Evolutionary conservation across 2,888 invertebrate species (phyloP).

Genomic region (Blera fallax): DNA sequence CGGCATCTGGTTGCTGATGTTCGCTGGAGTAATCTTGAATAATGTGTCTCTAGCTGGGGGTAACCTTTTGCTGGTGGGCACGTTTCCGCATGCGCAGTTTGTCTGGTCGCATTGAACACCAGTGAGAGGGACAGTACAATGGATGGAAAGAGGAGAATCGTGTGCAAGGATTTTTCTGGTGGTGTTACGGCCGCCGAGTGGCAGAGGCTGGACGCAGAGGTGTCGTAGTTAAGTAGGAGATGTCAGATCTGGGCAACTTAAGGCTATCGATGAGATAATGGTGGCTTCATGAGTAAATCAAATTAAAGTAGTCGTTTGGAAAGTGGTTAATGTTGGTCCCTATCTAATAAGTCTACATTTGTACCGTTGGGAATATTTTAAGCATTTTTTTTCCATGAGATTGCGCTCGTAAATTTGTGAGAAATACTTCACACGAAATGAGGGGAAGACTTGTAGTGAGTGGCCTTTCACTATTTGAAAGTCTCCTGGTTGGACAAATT

Average conservation of each 20-base stretch:
- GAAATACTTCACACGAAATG: conserved; percentile 4
- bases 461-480: conserved; percentile 16
- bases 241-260: conserved; percentile 62
- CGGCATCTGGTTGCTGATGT: conserved; percentile 26
- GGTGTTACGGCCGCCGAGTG: background rate
- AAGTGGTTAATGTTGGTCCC: conserved; percentile 29
- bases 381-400: background rate
- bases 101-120: conserved; percentile 15
- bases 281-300: conserved; percentile 61
- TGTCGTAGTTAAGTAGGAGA: conserved; percentile 65
- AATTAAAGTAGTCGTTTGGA: conserved; percentile 52
- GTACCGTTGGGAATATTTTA: background rate
- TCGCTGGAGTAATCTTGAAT: conserved; percentile 58
- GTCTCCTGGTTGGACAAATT: conserved; percentile 5
- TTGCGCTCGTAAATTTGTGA: conserved; percentile 9
- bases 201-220: conserved; percentile 43
- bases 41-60: conserved; percentile 69
- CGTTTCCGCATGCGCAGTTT: conserved; percentile 59
- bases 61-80: conserved; percentile 61
- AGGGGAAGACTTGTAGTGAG: too few relatives aligned
- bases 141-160: conserved; percentile 58
- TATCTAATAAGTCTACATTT: conserved; percentile 25
- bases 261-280: conserved; percentile 69
- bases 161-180: conserved; percentile 34
- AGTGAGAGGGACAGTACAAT: conserved; percentile 31